Base-by-base conservation (phyloP, 2,888 invertebrate species). In the Chironomus riparius region DNA sequence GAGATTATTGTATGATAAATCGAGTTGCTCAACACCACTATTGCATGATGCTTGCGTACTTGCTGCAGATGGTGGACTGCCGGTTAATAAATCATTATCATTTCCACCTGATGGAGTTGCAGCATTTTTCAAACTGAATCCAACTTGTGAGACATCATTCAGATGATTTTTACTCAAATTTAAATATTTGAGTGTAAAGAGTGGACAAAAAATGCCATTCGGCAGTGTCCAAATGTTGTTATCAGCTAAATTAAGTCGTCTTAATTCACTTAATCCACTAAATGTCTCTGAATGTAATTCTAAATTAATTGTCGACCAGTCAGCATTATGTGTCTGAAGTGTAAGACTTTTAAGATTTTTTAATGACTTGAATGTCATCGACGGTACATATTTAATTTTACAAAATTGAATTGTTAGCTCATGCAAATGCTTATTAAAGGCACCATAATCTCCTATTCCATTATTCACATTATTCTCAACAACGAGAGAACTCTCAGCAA, bases 191-290 rank as follows among this genome's bases (percentile, higher is more conserved):
- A 93, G 86, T 81, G 88, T 88, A 80, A 87, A 88, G 75, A 92
- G 85, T 47, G 91, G 89, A 81, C 92, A 93, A 81, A 93, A 89
- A 81, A 89, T 87, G 81, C 91, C 90, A 24, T 87, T 86, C 2
- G 92, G 92, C 76, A 91, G 83, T 72, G 88, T 89, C 91, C 92
- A 91, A 79, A 92, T 89, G 81, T 92, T 91, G 82, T 92, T 92
- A 80, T 90, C 90, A 48, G 89, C 90, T 77, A 93, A 85, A 83
- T 92, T 90, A 79, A 92, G 86, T 79, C 85, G 86, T 79, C 89
- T 86, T 62, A 92, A 85, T 80, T 89, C 89, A 22, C 88, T 87
- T 75, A 92, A 85, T 10, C 91, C 88, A 78, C 90, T 86, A 77
- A 93, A 88, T 77, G 91, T 90, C 80, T 91, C 91, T 62, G 89